Evolutionary conservation across 2,888 invertebrate genomes (phyloP).

Genomic region (Heliconius ismenius): DNA sequence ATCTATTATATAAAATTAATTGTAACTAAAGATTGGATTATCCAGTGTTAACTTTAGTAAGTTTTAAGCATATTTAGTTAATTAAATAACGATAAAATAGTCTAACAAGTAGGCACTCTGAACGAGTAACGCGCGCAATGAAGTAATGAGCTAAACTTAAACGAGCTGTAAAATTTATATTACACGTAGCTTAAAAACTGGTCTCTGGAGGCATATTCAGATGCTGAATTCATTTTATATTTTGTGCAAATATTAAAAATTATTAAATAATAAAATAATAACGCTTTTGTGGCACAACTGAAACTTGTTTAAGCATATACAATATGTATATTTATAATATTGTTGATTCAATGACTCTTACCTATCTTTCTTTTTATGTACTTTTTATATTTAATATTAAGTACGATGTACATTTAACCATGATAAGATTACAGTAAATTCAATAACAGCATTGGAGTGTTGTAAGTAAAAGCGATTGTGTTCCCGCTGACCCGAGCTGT

Average conservation of each 20-base stretch:
- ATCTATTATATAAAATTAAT: not conserved
- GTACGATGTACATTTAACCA: slow-evolving; percentile 28
- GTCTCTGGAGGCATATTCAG: slow-evolving; percentile 69
- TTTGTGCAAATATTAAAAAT: slow-evolving; percentile 50
- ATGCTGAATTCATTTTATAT: slow-evolving; percentile 70
- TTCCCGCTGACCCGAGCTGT: slow-evolving; percentile 56
- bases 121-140: slow-evolving; percentile 55
- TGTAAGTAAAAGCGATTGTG: slow-evolving; percentile 54
- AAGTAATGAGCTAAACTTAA: slow-evolving; percentile 78
- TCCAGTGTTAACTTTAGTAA: not conserved
- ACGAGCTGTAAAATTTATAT: slow-evolving; percentile 79
- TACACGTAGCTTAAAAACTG: slow-evolving; percentile 77
- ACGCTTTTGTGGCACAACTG: not conserved
- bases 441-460: slow-evolving; percentile 57
- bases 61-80: slow-evolving; percentile 5
- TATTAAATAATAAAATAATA: slow-evolving; percentile 27
- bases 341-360: no score
- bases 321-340: not conserved
- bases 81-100: slow-evolving; percentile 31
- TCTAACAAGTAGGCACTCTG: slow-evolving; percentile 28
- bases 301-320: not conserved
- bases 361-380: not conserved
- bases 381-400: slow-evolving; percentile 26
- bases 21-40: not conserved
- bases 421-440: slow-evolving; percentile 49